These are phyloP conservation scores for Nansenia antarctica DNA, from an alignment of 2,113 vertebrate species.

Conservation along the genomic window DNA sequence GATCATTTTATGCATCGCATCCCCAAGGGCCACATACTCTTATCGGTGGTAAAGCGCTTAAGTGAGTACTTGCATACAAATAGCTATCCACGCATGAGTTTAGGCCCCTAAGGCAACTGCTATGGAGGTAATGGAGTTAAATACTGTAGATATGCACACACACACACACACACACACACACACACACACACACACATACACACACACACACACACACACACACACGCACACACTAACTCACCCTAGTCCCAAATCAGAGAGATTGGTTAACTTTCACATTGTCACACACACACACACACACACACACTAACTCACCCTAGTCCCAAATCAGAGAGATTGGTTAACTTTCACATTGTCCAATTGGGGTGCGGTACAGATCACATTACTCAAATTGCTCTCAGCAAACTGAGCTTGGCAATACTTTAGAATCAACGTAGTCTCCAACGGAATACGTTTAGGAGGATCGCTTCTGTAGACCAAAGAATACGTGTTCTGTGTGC, in stretches of 20 bases:
- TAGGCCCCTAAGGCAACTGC: conserved; percentile 31
- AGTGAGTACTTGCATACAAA: conserved; percentile 50
- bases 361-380: background rate
- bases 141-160: conserved; percentile 25
- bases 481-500: too few species aligned
- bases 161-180: background rate
- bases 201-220: background rate
- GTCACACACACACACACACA: background rate
- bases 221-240: background rate
- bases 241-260: too few species aligned
- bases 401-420: conserved; percentile 12
- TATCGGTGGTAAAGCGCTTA: conserved; percentile 51
- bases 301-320: conserved; percentile 32
- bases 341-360: too few species aligned
- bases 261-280: background rate
- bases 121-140: conserved; percentile 34
- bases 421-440: too few species aligned
- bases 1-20: conserved; percentile 43
- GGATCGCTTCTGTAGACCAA: too few species aligned
- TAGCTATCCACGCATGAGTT: background rate
- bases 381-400: background rate
- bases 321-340: conserved; percentile 37
- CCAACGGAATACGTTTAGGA: too few species aligned
- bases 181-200: conserved; percentile 4
- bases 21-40: conserved; percentile 21